Evolutionary conservation across 2,113 vertebrate species (phyloP).

Genomic region (Cranoglanis bouderius): DNA sequence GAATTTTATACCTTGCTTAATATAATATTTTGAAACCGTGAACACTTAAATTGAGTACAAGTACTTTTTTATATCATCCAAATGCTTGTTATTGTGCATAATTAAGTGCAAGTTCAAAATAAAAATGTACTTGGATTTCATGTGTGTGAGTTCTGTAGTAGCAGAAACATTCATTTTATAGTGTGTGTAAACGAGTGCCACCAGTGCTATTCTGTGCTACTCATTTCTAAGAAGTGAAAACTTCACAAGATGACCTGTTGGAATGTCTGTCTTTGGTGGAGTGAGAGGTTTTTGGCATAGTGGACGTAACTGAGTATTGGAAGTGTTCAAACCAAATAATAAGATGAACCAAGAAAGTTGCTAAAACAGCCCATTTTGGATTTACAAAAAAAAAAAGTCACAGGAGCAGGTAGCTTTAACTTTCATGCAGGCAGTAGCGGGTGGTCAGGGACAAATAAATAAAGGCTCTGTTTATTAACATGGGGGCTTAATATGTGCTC

Average conservation of each 20-base stretch:
- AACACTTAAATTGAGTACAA: neutral
- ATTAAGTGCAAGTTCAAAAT: neutral
- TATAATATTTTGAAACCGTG: neutral
- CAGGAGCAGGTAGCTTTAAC: neutral
- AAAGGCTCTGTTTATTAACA: neutral
- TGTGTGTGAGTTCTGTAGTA: neutral
- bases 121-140: neutral
- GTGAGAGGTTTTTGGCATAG: neutral
- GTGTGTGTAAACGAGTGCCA: neutral
- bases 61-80: neutral
- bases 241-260: neutral
- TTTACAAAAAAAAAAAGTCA: neutral
- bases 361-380: neutral
- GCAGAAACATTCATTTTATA: neutral
- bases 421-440: neutral
- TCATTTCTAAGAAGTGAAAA: neutral
- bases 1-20: constrained; percentile 10
- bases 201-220: neutral
- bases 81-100: neutral
- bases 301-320: neutral
- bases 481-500: neutral
- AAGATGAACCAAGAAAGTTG: neutral
- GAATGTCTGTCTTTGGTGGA: neutral
- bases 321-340: neutral
- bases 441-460: neutral